Evolutionary conservation across 2,113 vertebrate genomes (phyloP).

Genomic region (Australoheros scitulus): DNA sequence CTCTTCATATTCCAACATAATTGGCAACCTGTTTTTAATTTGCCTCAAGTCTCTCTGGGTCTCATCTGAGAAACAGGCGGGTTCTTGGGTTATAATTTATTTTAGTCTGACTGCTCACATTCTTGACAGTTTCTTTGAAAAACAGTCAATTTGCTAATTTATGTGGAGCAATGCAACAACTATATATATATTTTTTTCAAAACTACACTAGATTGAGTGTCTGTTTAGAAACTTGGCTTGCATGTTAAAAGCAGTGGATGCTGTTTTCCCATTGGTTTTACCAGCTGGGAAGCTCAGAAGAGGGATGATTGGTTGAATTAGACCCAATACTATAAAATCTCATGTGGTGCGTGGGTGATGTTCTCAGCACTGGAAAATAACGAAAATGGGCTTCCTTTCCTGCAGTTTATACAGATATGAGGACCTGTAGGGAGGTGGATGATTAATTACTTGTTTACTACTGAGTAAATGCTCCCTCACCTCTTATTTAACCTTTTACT

Average conservation of each 20-base stretch:
- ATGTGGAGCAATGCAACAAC: neutral
- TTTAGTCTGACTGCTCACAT: slow-evolving; percentile 15
- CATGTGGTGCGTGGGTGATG: neutral
- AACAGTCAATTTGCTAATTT: slow-evolving; percentile 23
- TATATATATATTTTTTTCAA: neutral
- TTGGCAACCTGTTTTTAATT: slow-evolving; percentile 43
- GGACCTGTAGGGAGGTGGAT: slow-evolving; percentile 33
- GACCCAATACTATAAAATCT: slow-evolving; percentile 1
- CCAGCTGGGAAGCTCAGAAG: neutral
- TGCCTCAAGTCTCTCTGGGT: slow-evolving; percentile 25
- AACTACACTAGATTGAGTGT: neutral
- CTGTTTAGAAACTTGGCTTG: slow-evolving; percentile 6
- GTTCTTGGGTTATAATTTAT: slow-evolving; percentile 33
- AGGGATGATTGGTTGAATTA: neutral
- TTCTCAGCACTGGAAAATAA: slow-evolving; percentile 15
- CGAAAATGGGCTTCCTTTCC: slow-evolving; percentile 8
- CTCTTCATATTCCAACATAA: slow-evolving; percentile 33
- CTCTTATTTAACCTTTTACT: slow-evolving; percentile 59
- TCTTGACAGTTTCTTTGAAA: slow-evolving; percentile 27
- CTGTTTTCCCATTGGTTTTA: neutral
- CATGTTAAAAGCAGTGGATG: neutral
- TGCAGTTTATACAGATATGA: slow-evolving; percentile 26
- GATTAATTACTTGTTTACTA: slow-evolving; percentile 69
- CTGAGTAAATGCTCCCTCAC: slow-evolving; percentile 50
- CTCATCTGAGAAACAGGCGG: slow-evolving; percentile 15